Evolutionary conservation across 2,797 vertebrate species (phyloP).

Genomic region (Stomatorhinus walkeri): DNA sequence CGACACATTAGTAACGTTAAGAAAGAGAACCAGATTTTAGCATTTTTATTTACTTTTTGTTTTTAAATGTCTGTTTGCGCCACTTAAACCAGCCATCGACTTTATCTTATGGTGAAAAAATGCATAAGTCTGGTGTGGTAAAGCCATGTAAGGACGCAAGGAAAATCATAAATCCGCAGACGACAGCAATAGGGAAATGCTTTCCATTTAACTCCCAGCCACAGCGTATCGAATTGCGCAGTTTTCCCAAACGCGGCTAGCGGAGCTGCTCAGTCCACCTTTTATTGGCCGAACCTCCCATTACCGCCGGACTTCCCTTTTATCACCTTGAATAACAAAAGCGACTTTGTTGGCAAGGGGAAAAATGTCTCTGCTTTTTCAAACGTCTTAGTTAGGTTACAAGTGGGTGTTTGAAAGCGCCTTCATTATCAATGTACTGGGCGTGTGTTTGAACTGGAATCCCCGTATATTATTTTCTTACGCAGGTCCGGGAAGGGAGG

Average conservation of each 20-base stretch:
- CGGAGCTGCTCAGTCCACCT: background rate
- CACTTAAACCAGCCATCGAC: background rate
- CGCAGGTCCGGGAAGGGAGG: slow-evolving; percentile 12
- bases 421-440: background rate
- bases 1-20: background rate
- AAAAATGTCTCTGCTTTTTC: background rate
- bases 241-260: background rate
- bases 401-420: slow-evolving; percentile 12
- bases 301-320: background rate
- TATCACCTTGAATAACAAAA: slow-evolving; percentile 8
- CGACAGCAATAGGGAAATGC: background rate
- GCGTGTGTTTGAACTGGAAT: slow-evolving; percentile 8
- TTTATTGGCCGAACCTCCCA: background rate
- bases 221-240: background rate
- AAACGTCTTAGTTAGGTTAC: background rate
- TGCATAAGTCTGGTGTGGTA: background rate
- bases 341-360: background rate
- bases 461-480: slow-evolving; percentile 13
- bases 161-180: background rate
- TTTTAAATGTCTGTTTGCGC: background rate
- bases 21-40: background rate
- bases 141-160: background rate
- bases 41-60: background rate
- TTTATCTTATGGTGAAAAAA: background rate
- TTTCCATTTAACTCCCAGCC: slow-evolving; percentile 2